Percentiles rank a stretch among this genome's conserved stretches.
Conservation (phyloP, 2,888 invertebrate genomes). For the Lithophane socia region DNA sequence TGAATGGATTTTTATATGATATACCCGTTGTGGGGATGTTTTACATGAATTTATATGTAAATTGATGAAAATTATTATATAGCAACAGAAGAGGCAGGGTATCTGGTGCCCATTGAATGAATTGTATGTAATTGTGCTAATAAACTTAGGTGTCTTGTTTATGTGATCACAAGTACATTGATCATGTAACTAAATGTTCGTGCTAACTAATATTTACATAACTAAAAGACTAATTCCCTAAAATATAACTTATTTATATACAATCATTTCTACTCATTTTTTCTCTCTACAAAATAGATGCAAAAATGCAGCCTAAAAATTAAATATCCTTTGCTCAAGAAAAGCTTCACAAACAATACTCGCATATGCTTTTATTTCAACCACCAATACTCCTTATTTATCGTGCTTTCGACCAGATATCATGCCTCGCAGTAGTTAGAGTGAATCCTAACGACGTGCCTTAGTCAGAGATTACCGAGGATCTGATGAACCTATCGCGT, state of each 20-base stretch:
- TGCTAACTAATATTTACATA: slow-evolving; percentile 15
- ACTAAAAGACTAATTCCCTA: slow-evolving; percentile 12
- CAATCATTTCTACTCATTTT: background rate
- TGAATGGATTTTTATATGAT: slow-evolving; percentile 70
- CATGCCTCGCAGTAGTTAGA: slow-evolving; percentile 64
- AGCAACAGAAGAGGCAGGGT: slow-evolving; percentile 60
- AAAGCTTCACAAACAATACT: slow-evolving; percentile 34
- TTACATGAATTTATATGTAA: slow-evolving; percentile 61
- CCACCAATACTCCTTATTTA: slow-evolving; percentile 15
- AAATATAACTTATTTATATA: slow-evolving; percentile 5
- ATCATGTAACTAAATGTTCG: slow-evolving; percentile 5
- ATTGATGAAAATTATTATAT: slow-evolving; percentile 71
- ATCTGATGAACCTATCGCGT: slow-evolving; percentile 82
- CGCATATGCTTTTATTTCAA: slow-evolving; percentile 34
- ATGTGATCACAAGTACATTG: background rate
- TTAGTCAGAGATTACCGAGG: slow-evolving; percentile 84
- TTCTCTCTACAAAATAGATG: background rate
- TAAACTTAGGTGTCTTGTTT: background rate
- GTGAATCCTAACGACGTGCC: slow-evolving; percentile 79
- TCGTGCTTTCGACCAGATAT: background rate
- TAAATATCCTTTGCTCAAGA: slow-evolving; percentile 23
- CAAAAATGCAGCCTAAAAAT: background rate
- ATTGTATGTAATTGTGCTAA: slow-evolving; percentile 7
- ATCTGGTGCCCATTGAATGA: slow-evolving; percentile 11
- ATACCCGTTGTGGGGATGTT: slow-evolving; percentile 59